A percentile compares a stretch with the other conserved stretches of the same genome.
Conservation (phyloP, 2,797 vertebrate genomes). For the Diplodus sargus region DNA sequence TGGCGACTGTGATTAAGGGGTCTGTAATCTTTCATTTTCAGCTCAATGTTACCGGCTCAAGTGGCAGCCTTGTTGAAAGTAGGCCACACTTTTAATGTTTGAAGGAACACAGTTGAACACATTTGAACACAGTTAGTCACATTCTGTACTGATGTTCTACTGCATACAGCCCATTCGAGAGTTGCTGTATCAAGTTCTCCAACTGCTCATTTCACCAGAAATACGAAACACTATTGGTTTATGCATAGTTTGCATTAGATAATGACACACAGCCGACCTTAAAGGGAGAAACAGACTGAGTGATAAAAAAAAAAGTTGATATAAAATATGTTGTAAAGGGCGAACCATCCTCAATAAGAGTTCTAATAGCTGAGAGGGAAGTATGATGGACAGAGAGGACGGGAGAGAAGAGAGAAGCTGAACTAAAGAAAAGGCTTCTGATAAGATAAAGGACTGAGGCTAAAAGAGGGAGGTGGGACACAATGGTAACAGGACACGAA, state of each 20-base stretch:
- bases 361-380: constrained; percentile 19
- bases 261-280: not conserved
- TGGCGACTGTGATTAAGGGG: not conserved
- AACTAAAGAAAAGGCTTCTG: constrained; percentile 35
- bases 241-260: not conserved
- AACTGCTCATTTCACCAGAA: not conserved
- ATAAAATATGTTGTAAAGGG: constrained; percentile 1
- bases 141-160: not conserved
- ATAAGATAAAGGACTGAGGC: constrained; percentile 44
- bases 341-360: constrained; percentile 1
- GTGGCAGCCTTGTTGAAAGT: not conserved
- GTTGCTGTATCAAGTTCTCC: not conserved
- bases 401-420: constrained; percentile 25
- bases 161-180: not conserved
- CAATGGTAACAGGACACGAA: constrained; percentile 42
- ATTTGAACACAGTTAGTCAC: not conserved
- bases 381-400: constrained; percentile 32
- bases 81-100: not conserved
- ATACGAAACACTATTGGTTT: not conserved
- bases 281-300: not conserved
- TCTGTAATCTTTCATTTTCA: not conserved
- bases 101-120: not conserved
- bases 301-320: not conserved
- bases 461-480: constrained; percentile 43
- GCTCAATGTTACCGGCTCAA: not conserved